Percentiles rank a stretch among this genome's conserved stretches.
Evolutionary conservation across 2,113 vertebrate species (phyloP).

Genomic region (Phalacrocorax aristotelis): DNA sequence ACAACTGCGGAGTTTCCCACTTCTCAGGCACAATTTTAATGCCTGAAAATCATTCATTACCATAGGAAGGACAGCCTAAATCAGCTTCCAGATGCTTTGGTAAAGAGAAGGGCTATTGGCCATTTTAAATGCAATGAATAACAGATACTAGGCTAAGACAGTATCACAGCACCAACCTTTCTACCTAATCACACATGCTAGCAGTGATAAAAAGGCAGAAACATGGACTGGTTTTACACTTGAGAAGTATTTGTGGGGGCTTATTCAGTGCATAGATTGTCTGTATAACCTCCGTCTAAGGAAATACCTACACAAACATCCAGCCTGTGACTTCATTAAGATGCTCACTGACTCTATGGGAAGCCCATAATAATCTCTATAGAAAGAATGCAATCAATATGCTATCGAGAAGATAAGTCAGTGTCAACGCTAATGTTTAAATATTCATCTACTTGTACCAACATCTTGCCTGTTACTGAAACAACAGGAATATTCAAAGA

Average conservation of each 20-base stretch:
- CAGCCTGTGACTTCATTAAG: constrained; percentile 38
- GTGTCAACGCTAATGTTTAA: constrained; percentile 68
- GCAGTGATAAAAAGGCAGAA: neutral
- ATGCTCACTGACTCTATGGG: constrained; percentile 32
- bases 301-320: constrained; percentile 1
- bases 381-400: constrained; percentile 52
- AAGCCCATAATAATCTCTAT: constrained; percentile 47
- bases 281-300: neutral
- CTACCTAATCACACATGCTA: neutral
- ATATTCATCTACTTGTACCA: constrained; percentile 63
- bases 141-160: neutral
- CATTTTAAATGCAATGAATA: neutral
- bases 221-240: neutral
- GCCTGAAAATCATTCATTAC: neutral
- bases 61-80: neutral
- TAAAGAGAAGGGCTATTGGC: neutral
- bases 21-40: neutral
- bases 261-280: neutral
- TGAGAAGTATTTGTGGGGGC: neutral
- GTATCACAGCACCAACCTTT: neutral
- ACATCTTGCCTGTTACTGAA: constrained; percentile 65
- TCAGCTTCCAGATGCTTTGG: neutral
- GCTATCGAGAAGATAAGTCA: constrained; percentile 61
- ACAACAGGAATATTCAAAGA: constrained; percentile 70
- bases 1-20: neutral